Evolutionary conservation across 2,113 vertebrate species (phyloP).

Genomic region (Todiramphus chloris): DNA sequence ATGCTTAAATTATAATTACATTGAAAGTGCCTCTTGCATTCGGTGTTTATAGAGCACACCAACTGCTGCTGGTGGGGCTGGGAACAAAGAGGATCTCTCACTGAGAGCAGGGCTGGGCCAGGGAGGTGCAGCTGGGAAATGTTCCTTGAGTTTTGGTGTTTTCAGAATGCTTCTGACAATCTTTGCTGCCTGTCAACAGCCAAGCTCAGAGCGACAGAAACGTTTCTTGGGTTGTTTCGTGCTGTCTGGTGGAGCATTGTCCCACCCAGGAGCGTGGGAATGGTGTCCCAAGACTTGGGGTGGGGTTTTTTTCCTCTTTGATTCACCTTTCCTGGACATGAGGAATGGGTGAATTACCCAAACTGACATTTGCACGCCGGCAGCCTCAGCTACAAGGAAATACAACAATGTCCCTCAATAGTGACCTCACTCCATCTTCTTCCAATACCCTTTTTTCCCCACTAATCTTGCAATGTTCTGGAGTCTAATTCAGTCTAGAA

Average conservation of each 20-base stretch:
- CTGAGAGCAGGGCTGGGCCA: background rate
- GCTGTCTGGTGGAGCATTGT: background rate
- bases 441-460: background rate
- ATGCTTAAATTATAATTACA: constrained; percentile 70
- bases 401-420: background rate
- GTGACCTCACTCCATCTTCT: background rate
- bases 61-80: background rate
- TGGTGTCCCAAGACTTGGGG: fast-evolving
- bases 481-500: background rate
- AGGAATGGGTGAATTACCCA: background rate
- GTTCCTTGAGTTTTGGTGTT: background rate
- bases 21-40: constrained; percentile 45
- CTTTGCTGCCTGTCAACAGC: background rate
- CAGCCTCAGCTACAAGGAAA: background rate
- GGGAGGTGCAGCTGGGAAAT: background rate
- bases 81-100: background rate
- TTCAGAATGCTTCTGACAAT: background rate
- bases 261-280: background rate
- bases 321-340: background rate
- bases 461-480: background rate
- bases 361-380: background rate
- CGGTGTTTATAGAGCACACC: background rate
- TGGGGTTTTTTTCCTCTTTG: fast-evolving
- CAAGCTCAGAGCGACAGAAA: fast-evolving
- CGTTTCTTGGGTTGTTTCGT: background rate